Base-by-base conservation (phyloP, 92 coral and sea anemone species). In the Siderastrea radians region DNA sequence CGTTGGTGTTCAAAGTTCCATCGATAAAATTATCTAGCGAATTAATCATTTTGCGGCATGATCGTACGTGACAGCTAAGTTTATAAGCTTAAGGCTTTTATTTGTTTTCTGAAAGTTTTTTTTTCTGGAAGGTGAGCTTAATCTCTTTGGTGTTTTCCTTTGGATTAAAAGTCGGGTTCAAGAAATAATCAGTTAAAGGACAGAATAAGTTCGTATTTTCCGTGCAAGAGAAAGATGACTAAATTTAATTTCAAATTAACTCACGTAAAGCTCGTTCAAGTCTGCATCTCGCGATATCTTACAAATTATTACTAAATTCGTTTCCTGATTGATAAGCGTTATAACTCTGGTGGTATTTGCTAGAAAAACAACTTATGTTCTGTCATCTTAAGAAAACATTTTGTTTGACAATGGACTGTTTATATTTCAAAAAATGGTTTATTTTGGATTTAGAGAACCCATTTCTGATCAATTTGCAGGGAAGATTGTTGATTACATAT, bases 51-150 rank as follows among this genome's bases (percentile, higher is more conserved):
- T 49, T 67, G 52, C 19, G 51, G 59, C 84, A 13, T n/a, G 14
- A 10, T 14, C 66, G 66, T 81, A 68, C 67, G 76, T 81, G 85
- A 81, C 76, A 68, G n/a, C 8, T 44, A 65, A 79, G 6, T 49
- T 16, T 16, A 79, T 5, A 43, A 5, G 46, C 45, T 80, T 52
- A 9, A 12, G 49, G 45, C 48, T 8, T 26, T 52, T 52, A 12
- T 54, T 65, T 66, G 16, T 80, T 67, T 17, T 65, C 7, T 45
- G 44, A 54, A 52, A 67, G 64, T 68, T 81, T 43, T 38, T 52
- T 45, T 53, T 26, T 26, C 38, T 49, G 60, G n/a, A 9, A 9
- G 65, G 76, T 81, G 44, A 66, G 54, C 45, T 53, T 61, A 2
- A 61, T 61, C 38, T 61, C 66, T 14, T 6, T 7, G n/a, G 19